Conservation (phyloP, 2,113 vertebrate species). For the Melozone crissalis region DNA sequence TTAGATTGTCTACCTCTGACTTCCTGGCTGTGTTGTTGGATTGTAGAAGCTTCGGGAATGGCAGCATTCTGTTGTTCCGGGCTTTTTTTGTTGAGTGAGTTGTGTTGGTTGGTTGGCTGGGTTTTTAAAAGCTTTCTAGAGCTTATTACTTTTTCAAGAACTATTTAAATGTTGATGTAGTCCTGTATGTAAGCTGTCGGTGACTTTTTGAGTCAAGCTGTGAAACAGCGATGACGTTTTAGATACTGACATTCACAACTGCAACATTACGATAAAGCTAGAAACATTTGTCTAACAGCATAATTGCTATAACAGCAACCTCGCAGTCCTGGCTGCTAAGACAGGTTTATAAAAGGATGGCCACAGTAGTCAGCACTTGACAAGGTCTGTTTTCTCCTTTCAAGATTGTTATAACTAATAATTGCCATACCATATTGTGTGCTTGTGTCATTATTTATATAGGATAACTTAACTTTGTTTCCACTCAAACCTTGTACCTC, state of each 20-base stretch:
- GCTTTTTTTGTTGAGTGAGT: not conserved
- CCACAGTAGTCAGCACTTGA: not conserved
- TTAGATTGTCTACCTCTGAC: not conserved
- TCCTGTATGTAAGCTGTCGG: not conserved
- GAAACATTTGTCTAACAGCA: not conserved
- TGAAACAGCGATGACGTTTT: not conserved
- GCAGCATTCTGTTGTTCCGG: not conserved
- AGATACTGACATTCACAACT: not conserved
- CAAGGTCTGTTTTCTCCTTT: not conserved
- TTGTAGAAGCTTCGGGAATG: not conserved
- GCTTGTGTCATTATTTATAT: not conserved
- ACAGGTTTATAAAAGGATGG: not conserved
- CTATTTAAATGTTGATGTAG: not conserved
- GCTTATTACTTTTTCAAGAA: not conserved
- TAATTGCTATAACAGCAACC: not conserved
- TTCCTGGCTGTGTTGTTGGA: not conserved
- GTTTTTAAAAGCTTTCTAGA: not conserved
- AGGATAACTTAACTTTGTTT: not conserved
- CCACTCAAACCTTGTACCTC: not conserved
- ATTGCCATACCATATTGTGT: not conserved
- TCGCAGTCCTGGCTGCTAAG: not conserved
- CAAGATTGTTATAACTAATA: not conserved
- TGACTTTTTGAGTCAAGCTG: not conserved
- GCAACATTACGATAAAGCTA: not conserved
- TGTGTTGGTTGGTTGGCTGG: not conserved